Evolutionary conservation across 2,797 vertebrate species (phyloP), one percentile per base, ranked within the genome.

Genomic region (Amblyopsis hoosieri): DNA sequence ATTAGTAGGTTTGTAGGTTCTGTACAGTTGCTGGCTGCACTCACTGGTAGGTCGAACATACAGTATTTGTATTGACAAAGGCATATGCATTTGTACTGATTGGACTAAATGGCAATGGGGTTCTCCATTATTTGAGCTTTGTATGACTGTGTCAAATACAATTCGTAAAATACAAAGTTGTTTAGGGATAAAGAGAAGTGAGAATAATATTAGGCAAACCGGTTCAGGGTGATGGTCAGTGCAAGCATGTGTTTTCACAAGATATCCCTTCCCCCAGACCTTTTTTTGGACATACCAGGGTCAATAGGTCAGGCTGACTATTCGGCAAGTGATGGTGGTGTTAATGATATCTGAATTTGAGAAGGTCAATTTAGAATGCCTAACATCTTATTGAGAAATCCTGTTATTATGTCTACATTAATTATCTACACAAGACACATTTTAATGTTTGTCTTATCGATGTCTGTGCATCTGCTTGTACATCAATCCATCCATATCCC

Each of bases 301-400:
- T 89, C 83, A 89, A 60, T 59, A 69, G 89, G 87, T 85, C 50
- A 56, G 72, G n/a, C 49, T 1, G 66, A 50, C 70, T 56, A 52
- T 76, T 82, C 75, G 77, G 62, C 69, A 2, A 10, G 9, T 50
- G 68, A 72, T 59, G 52, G 73, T 80, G 73, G 64, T 74, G 57
- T 73, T 70, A 67, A 86, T 83, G 67, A 82, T 81, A 82, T 65
- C 54, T 51, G 47, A 63, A 51, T 53, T 19, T 12, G 29, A 60
- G 37, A 37, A 63, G 7, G 55, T 67, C 55, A 68, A 42, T 8
- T 42, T 9, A 45, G 42, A 48, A 29, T 29, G 23, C 23, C 23
- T 29, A 29, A 29, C 0, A 29, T 29, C 23, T 29, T 29, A 29
- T 29, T 29, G 23, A 31, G 15, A 29, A 61, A 33, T 51, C 23